phyloP scores from a whole-genome alignment of 2,797 vertebrate genomes.

The Euthynnus affinis region DNA sequence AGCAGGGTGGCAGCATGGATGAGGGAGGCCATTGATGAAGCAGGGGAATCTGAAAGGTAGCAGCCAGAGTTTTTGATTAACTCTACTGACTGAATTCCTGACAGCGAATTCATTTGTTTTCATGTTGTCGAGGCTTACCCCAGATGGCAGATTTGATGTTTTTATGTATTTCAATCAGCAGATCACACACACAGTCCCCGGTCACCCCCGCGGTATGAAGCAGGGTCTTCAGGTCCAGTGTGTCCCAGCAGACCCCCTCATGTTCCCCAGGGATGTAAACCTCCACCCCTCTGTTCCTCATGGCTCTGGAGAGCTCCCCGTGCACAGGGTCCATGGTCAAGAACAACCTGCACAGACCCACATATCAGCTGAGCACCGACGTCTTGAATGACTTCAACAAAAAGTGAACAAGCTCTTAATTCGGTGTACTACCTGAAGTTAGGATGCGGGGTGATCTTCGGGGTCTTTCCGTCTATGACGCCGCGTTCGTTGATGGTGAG shows the following conservation, averaged over 20 bases:
- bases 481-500: conserved; percentile 95
- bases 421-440: conserved; percentile 91
- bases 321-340: conserved; percentile 96
- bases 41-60: conserved; percentile 86
- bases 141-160: conserved; percentile 86
- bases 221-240: conserved; percentile 91
- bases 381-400: neutral
- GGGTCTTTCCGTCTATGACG: conserved; percentile 92
- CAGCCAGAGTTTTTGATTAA: neutral
- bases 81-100: neutral
- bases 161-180: conserved; percentile 90
- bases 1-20: conserved; percentile 90
- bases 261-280: conserved; percentile 92
- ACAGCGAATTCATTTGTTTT: neutral
- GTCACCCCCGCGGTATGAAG: conserved; percentile 91
- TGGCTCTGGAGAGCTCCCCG: conserved; percentile 97
- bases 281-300: conserved; percentile 98
- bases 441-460: conserved; percentile 91
- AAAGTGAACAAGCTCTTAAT: accelerated
- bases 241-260: conserved; percentile 85
- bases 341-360: conserved; percentile 87
- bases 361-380: neutral
- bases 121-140: conserved; percentile 82
- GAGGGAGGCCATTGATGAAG: conserved; percentile 89
- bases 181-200: conserved; percentile 91